phyloP scores from a whole-genome alignment of 2,888 invertebrate genomes.

The Prenolepis imparis region DNA sequence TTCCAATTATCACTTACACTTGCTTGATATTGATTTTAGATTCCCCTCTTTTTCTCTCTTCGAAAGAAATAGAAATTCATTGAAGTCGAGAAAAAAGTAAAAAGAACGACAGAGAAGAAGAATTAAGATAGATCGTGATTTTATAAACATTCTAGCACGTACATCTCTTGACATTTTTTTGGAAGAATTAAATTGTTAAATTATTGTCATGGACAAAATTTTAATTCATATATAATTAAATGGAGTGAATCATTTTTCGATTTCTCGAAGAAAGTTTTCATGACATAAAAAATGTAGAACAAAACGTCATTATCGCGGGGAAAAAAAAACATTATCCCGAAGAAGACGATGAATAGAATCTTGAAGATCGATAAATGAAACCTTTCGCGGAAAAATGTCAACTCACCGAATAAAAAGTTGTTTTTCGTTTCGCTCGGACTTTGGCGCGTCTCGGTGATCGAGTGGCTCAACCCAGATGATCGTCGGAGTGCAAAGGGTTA shows the following conservation, averaged over 20 bases:
- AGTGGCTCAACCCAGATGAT: slow-evolving; percentile 50
- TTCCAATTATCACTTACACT: slow-evolving; percentile 49
- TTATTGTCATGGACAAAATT: too few species aligned
- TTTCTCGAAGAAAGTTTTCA: not conserved
- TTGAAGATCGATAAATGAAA: slow-evolving; percentile 21
- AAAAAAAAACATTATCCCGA: not conserved
- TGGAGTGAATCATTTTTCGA: not conserved
- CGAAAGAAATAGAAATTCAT: slow-evolving; percentile 30
- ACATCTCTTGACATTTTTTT: not conserved
- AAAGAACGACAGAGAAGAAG: too few species aligned
- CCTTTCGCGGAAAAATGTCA: not conserved
- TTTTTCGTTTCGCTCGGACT: slow-evolving; percentile 38
- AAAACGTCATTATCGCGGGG: not conserved
- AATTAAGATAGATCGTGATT: not conserved
- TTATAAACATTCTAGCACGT: not conserved
- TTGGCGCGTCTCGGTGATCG: slow-evolving; percentile 27
- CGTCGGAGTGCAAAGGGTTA: slow-evolving; percentile 49
- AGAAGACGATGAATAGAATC: slow-evolving; percentile 35
- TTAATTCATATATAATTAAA: not conserved
- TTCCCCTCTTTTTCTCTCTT: not conserved
- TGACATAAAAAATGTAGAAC: not conserved
- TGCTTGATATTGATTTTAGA: slow-evolving; percentile 31
- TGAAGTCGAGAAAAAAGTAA: not conserved
- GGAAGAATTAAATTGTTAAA: not conserved
- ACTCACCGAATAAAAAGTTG: slow-evolving; percentile 42